Percentiles rank a stretch among this genome's conserved stretches.
phyloP scores from a whole-genome alignment of 30 jellyfish, hydroid and myxozoan genomes.

The Aurelia sp. region DNA sequence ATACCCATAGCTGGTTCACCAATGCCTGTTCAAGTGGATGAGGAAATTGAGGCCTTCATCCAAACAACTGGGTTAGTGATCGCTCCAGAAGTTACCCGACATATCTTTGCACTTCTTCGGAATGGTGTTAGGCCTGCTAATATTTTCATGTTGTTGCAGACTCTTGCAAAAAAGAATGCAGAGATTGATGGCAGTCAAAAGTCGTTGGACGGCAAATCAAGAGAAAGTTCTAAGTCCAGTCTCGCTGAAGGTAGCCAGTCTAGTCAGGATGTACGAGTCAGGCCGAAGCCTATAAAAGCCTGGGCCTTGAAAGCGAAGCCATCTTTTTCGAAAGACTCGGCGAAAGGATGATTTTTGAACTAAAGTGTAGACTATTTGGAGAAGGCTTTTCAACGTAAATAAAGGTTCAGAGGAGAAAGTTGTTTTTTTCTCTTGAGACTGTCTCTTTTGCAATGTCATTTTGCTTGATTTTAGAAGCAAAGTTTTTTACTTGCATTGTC shows the following conservation, averaged over 20 bases:
- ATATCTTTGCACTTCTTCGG: slow-evolving; percentile 15
- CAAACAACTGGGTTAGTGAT: slow-evolving; percentile 6
- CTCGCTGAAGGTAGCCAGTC: background rate
- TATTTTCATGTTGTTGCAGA: slow-evolving; percentile 26
- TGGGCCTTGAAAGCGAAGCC: slow-evolving; percentile 36
- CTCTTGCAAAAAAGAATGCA: slow-evolving; percentile 7
- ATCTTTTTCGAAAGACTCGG: slow-evolving; percentile 11
- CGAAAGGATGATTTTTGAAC: slow-evolving; percentile 1
- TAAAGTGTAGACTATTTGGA: too few species aligned
- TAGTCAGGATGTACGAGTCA: background rate
- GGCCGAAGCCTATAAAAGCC: slow-evolving; percentile 12
- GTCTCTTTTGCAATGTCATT: too few species aligned
- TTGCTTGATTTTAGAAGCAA: too few species aligned
- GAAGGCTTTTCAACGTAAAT: too few species aligned
- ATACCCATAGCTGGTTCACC: background rate
- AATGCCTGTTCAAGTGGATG: slow-evolving; percentile 25
- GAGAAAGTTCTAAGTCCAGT: background rate
- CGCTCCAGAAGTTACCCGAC: slow-evolving; percentile 31
- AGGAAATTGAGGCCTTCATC: slow-evolving; percentile 4
- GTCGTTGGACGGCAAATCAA: background rate
- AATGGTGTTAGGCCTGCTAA: slow-evolving; percentile 50
- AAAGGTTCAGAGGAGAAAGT: too few species aligned
- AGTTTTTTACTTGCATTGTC: too few species aligned
- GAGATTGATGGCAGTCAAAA: too few species aligned
- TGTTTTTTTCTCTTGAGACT: too few species aligned